Evolutionary conservation across 1,140 invertebrate species (phyloP).

Genomic region (Teleogryllus occipitalis): DNA sequence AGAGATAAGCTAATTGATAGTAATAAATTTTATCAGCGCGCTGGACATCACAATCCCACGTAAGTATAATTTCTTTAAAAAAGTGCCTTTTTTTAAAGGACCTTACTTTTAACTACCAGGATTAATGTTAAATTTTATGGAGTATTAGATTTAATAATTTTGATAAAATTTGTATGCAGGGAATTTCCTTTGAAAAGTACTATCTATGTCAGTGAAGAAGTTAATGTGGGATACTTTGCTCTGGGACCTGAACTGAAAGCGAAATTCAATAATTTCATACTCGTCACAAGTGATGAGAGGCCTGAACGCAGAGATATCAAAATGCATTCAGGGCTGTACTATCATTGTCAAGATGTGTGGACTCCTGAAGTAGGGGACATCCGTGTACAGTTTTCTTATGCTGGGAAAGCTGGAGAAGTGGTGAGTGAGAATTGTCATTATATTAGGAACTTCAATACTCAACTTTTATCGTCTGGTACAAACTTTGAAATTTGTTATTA

Average conservation of each 20-base stretch:
- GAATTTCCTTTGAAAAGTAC: slow-evolving; percentile 38
- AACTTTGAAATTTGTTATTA: not conserved
- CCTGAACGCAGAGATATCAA: slow-evolving; percentile 73
- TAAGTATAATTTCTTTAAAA: slow-evolving; percentile 28
- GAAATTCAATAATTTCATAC: slow-evolving; percentile 66
- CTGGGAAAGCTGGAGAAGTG: slow-evolving; percentile 63
- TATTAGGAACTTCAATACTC: not conserved
- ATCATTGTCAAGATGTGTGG: slow-evolving; percentile 73
- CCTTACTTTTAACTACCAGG: no score
- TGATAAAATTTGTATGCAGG: slow-evolving; percentile 29
- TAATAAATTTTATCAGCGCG: slow-evolving; percentile 58
- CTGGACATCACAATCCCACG: slow-evolving; percentile 70
- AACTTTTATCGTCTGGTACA: not conserved
- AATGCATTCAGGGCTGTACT: slow-evolving; percentile 77
- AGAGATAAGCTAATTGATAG: slow-evolving; percentile 72
- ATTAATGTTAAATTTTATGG: not conserved
- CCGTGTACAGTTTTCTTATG: slow-evolving; percentile 73
- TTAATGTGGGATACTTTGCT: slow-evolving; percentile 44
- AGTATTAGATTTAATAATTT: not conserved
- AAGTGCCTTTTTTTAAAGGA: not conserved
- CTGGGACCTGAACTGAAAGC: slow-evolving; percentile 55
- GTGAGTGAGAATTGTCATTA: slow-evolving; percentile 39
- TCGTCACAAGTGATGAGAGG: slow-evolving; percentile 73
- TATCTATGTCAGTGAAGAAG: slow-evolving; percentile 45
- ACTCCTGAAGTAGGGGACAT: slow-evolving; percentile 76